These are phyloP conservation scores for Semotilus atromaculatus DNA, from an alignment of 2,797 vertebrate genomes.

Conservation along the genomic window DNA sequence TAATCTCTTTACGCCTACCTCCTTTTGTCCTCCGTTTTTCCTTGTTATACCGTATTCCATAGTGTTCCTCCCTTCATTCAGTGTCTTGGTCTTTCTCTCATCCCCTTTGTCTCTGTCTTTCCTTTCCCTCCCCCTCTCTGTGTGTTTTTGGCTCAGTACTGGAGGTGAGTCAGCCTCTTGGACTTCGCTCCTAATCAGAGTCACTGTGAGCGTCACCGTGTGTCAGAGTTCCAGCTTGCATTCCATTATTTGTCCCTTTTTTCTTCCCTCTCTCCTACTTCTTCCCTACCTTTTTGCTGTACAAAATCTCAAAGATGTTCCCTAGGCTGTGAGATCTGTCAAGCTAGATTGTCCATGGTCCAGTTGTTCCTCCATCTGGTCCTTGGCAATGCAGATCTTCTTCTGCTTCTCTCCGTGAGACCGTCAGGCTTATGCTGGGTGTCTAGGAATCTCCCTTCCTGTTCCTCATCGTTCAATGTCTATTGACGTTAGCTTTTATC, in stretches of 20 bases:
- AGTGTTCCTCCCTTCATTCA: neutral
- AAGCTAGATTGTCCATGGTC: conserved; percentile 40
- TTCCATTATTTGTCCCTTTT: conserved; percentile 22
- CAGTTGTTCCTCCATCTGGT: conserved; percentile 39
- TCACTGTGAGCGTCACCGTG: conserved; percentile 40
- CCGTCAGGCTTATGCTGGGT: neutral
- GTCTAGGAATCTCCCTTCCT: conserved; percentile 4
- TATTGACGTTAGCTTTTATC: neutral
- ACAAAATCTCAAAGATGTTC: conserved; percentile 29
- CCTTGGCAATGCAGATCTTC: conserved; percentile 21
- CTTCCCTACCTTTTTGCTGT: neutral
- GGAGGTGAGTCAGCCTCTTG: conserved; percentile 56
- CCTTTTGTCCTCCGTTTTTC: conserved; percentile 12
- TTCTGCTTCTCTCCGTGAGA: neutral
- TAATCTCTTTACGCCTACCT: neutral
- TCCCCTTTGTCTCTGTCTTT: conserved; percentile 8
- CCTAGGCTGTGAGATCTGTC: conserved; percentile 19
- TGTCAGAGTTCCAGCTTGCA: conserved; percentile 29
- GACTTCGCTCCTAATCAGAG: conserved; percentile 53
- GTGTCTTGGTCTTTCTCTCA: conserved; percentile 14
- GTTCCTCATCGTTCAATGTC: neutral
- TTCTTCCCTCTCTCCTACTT: conserved; percentile 2
- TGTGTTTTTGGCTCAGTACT: conserved; percentile 29
- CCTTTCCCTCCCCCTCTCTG: neutral
- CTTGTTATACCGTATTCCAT: conserved; percentile 3